These are phyloP conservation scores for Megalurothrips usitatus DNA, from an alignment of 2,888 invertebrate genomes.

Conservation along the genomic window DNA sequence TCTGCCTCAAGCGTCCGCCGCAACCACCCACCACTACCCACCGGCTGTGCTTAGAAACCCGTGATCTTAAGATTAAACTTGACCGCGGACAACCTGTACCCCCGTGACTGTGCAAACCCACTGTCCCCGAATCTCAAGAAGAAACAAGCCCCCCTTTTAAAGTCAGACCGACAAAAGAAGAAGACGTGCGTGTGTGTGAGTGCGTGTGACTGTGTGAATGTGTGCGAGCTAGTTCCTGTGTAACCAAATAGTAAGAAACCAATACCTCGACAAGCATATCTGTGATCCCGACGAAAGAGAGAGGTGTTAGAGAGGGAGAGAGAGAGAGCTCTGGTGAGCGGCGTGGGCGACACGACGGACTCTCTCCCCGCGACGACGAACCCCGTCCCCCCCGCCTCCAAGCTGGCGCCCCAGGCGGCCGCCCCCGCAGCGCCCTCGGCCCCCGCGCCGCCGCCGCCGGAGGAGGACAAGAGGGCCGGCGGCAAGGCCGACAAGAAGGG, in stretches of 20 bases:
- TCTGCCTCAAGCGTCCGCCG: background rate
- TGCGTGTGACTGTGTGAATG: background rate
- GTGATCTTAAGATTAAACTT: no score
- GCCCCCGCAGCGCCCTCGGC: background rate
- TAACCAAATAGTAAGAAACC: background rate
- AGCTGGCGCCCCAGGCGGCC: background rate
- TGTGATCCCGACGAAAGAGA: no score
- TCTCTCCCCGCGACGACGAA: background rate
- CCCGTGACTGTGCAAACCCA: background rate
- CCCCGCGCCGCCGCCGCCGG: background rate
- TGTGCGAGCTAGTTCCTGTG: constrained; percentile 1
- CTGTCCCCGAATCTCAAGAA: constrained; percentile 18
- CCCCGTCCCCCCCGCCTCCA: background rate
- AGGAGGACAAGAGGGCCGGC: background rate
- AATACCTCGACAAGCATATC: constrained; percentile 20
- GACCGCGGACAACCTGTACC: background rate
- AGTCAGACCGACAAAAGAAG: no score
- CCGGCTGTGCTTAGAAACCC: background rate
- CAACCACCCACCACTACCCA: background rate
- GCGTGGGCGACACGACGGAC: no score
- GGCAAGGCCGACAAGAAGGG: background rate
- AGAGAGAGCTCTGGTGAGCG: background rate
- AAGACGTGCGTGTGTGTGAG: background rate
- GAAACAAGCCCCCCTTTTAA: background rate
- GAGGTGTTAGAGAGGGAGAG: no score